phyloP scores from a whole-genome alignment of 2,797 vertebrate genomes.

The Amphiprion clarkii region DNA sequence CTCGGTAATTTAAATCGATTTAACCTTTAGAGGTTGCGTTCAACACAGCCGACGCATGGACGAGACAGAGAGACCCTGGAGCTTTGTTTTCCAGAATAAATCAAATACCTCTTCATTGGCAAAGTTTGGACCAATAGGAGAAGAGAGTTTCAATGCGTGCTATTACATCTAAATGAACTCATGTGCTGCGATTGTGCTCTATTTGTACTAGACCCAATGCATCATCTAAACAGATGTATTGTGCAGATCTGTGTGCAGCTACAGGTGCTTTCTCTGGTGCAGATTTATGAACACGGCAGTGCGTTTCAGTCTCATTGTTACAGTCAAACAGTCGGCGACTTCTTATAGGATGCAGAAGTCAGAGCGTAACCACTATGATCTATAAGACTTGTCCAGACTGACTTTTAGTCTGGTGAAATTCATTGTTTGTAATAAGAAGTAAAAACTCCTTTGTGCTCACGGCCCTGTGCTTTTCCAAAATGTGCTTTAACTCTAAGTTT shows the following conservation, averaged over 20 bases:
- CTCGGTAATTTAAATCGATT: slow-evolving; percentile 50
- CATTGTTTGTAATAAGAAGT: slow-evolving; percentile 6
- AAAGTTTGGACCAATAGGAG: slow-evolving; percentile 6
- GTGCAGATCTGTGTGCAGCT: slow-evolving; percentile 26
- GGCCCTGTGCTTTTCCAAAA: slow-evolving; percentile 63
- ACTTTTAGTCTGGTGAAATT: slow-evolving; percentile 24
- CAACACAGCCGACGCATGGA: slow-evolving; percentile 59
- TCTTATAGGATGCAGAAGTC: background rate
- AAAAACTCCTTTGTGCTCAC: slow-evolving; percentile 47
- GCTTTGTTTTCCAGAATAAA: slow-evolving; percentile 44
- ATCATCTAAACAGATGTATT: background rate
- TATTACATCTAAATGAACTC: background rate
- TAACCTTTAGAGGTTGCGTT: slow-evolving; percentile 50
- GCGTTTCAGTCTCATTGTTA: slow-evolving; percentile 14
- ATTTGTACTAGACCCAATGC: slow-evolving; percentile 8
- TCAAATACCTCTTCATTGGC: slow-evolving; percentile 12
- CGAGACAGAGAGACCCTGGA: slow-evolving; percentile 76
- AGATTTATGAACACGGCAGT: slow-evolving; percentile 22
- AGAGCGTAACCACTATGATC: slow-evolving; percentile 10
- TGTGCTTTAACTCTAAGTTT: slow-evolving; percentile 58
- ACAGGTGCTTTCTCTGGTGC: background rate
- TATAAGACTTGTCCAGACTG: slow-evolving; percentile 5
- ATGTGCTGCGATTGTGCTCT: slow-evolving; percentile 46
- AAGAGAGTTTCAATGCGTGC: slow-evolving; percentile 12
- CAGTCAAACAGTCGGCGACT: background rate